Conservation (phyloP, 1,140 invertebrate species). For the Drosophila oshimai region DNA sequence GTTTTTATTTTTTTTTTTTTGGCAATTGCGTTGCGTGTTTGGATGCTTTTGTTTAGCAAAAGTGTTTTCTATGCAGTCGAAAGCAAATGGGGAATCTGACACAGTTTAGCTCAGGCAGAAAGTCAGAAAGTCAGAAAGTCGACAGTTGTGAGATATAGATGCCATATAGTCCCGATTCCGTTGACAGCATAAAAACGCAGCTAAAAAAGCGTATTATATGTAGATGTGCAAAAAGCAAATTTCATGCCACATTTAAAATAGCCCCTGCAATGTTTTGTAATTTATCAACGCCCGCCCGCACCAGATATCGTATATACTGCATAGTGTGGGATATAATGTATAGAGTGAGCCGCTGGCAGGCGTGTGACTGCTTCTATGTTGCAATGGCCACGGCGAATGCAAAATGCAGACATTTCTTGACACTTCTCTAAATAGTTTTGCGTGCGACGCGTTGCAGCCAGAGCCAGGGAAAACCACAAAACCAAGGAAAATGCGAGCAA, state of each 20-base stretch:
- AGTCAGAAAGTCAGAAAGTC: conserved; percentile 30
- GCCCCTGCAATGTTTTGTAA: conserved; percentile 71
- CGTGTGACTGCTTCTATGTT: conserved; percentile 58
- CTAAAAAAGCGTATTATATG: conserved; percentile 50
- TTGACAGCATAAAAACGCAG: conserved; percentile 49
- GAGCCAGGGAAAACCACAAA: conserved; percentile 22
- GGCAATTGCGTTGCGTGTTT: conserved; percentile 35
- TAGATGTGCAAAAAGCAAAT: conserved; percentile 75
- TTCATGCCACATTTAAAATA: conserved; percentile 79
- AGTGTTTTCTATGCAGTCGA: conserved; percentile 58
- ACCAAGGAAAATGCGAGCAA: conserved; percentile 13
- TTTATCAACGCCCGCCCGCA: conserved; percentile 73
- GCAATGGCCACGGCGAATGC: conserved; percentile 54
- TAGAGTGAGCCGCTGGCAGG: conserved; percentile 35
- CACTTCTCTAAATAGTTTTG: conserved; percentile 81
- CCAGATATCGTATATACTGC: neutral
- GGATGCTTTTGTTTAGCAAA: conserved; percentile 32
- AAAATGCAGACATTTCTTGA: conserved; percentile 80
- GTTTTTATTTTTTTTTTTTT: conserved; percentile 14
- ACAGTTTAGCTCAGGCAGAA: conserved; percentile 47
- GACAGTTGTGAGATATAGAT: conserved; percentile 22
- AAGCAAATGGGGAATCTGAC: conserved; percentile 76
- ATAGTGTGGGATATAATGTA: neutral
- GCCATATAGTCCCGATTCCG: conserved; percentile 63
- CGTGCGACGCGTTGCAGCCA: conserved; percentile 64